Conservation (phyloP, 2,888 invertebrate genomes). For the Hipparchia semele region DNA sequence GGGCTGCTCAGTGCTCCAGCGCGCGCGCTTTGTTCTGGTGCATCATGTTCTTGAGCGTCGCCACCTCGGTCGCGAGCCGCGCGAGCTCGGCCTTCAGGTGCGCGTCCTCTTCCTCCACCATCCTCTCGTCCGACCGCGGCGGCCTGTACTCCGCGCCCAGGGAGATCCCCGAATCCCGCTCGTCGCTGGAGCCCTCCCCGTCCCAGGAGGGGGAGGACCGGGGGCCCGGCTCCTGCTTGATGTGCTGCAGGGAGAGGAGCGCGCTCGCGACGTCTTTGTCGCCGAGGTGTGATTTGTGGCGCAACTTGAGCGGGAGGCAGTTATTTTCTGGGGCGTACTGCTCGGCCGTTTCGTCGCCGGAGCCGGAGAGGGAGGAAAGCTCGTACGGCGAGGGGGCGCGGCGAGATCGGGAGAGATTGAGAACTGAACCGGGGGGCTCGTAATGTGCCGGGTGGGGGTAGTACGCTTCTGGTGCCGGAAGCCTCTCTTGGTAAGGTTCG, state of each 20-base stretch:
- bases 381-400: constrained; percentile 91
- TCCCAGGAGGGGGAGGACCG: constrained; percentile 93
- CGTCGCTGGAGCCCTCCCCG: constrained; percentile 95
- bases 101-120: constrained; percentile 85
- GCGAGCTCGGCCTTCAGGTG: constrained; percentile 94
- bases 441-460: constrained; percentile 82
- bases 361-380: constrained; percentile 88
- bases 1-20: constrained; percentile 73
- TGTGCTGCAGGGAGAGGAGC: constrained; percentile 91
- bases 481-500: constrained; percentile 75
- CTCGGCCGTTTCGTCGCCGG: constrained; percentile 78
- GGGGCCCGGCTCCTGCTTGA: constrained; percentile 92
- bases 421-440: constrained; percentile 85
- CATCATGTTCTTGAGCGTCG: constrained; percentile 92
- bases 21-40: constrained; percentile 83
- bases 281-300: constrained; percentile 95
- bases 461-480: constrained; percentile 75
- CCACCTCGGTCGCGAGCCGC: constrained; percentile 95
- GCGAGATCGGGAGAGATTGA: constrained; percentile 87
- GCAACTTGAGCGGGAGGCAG: constrained; percentile 93
- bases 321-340: constrained; percentile 86
- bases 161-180: constrained; percentile 95
- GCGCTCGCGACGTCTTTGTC: constrained; percentile 95
- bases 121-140: constrained; percentile 65
- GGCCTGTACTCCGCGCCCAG: constrained; percentile 87